Evolutionary conservation across 2,797 vertebrate genomes (phyloP).

Genomic region (Myiotriccus ornatus): DNA sequence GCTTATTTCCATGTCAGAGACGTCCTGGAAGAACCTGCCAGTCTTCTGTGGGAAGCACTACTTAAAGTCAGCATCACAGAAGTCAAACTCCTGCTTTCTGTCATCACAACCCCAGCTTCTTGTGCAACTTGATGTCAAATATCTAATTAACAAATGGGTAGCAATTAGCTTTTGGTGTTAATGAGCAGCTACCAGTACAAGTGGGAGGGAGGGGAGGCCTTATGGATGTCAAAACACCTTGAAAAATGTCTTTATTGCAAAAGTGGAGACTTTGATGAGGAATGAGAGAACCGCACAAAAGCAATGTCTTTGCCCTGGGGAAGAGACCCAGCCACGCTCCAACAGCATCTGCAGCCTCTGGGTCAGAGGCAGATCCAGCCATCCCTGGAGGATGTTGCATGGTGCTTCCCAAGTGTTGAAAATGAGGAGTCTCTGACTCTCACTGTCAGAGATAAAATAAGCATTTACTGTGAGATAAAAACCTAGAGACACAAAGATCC

Average conservation of each 20-base stretch:
- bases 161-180: neutral
- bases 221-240: neutral
- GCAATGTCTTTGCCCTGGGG: neutral
- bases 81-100: neutral
- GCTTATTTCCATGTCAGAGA: neutral
- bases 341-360: neutral
- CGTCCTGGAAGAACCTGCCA: neutral
- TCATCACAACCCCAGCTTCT: neutral
- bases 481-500: neutral
- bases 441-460: neutral
- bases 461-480: neutral
- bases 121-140: neutral
- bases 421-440: neutral
- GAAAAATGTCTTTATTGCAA: neutral
- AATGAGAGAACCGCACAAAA: fast-evolving
- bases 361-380: neutral
- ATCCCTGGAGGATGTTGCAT: neutral
- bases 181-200: neutral
- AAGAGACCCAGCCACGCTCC: neutral
- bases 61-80: neutral
- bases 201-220: neutral
- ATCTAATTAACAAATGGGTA: neutral
- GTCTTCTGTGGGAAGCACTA: neutral
- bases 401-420: neutral
- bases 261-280: neutral